Base-by-base conservation (phyloP, 2,797 vertebrate species). In the Limnodromus scolopaceus region DNA sequence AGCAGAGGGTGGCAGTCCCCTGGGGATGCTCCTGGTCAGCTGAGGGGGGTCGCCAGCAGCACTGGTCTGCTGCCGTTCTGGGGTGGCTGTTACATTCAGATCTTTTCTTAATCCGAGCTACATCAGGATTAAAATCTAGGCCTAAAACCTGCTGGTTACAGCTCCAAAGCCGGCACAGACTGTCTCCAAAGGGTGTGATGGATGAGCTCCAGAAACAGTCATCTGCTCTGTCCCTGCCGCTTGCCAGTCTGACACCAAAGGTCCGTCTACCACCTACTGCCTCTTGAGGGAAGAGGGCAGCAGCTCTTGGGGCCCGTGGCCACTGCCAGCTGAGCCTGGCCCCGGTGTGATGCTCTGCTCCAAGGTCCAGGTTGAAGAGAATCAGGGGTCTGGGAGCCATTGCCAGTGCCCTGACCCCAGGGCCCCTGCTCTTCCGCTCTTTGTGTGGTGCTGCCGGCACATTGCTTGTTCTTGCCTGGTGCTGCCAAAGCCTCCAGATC, bases 211-310 rank as follows among this genome's bases (percentile, higher is more conserved):
- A n/a, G n/a, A 23, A 28, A 0, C 6, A 16, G 55, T 13, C 4
- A 1, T 16, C 24, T 11, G 22, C 0, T 0, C 41, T 30, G 15
- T 23, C 72, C 0, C 0, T 58, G 57, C 57, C 0, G 1, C 45
- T 85, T 3, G 1, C 41, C 0, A 0, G 19, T 43, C 1, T 0
- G 38, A 8, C 20, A 3, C 51, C 58, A 19, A 11, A 57, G 69
- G 14, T 48, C 65, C 18, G 1, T 13, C 78, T 22, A 0, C 28
- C 18, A 1, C 0, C 1, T 9, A 0, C 32, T 28, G 27, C 39
- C 32, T 16, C 51, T 22, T 13, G 11, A 38, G n/a, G 6, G 28
- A 24, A 45, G 30, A 2, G 28, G 38, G 34, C 57, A 27, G 39
- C 7, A 78, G 72, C 55, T 68, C 43, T 19, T 13, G 46, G 19